Evolutionary conservation across 2,113 vertebrate species (phyloP), one percentile per base, ranked within the genome.

Genomic region (Arvicanthis niloticus): DNA sequence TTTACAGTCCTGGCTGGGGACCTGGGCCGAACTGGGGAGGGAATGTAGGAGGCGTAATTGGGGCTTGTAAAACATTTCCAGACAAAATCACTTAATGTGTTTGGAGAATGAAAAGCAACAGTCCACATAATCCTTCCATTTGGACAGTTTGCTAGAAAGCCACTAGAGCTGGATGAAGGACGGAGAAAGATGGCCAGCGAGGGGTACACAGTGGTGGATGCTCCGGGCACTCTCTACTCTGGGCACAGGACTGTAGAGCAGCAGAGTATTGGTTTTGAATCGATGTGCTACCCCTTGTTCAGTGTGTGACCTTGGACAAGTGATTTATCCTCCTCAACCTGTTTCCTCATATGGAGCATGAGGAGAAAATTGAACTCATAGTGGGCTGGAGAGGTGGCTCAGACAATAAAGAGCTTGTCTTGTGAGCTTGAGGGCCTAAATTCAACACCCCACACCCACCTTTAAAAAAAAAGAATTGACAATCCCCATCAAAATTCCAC

Each of bases 1-100:
- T 97, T 98, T 97, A 97, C 91, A 72, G 97, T 82, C 94, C 96
- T 95, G 94, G 93, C 91, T 95, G 95, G 96, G 96, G 96, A 92
- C 92, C 91, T 45, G 76, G 88, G 62, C 90, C 4, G 58, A 21
- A 56, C 75, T 3, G 60, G 67, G 60, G 92, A 93, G 92, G 96
- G 96, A 81, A 86, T 75, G 96, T 68, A 93, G 95, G 94, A 97
- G 96, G 97, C 91, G 16, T 97, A 96, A 97, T 92, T 96, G 97
- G 96, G 88, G 94, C 97, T 97, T 96, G 95, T 97, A 97, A 97
- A 98, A 97, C 94, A 96, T 96, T 97, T 97, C 96, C 97, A 97
- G 97, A 97, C 96, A 95, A 96, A 97, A 96, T 96, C 97, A 88
- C 97, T 96, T 96, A 70, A 93, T 96, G 95, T 95, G 96, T 93